Evolutionary conservation across 2,113 vertebrate genomes (phyloP), one percentile per base, ranked within the genome.

Genomic region (Osmerus eperlanus): DNA sequence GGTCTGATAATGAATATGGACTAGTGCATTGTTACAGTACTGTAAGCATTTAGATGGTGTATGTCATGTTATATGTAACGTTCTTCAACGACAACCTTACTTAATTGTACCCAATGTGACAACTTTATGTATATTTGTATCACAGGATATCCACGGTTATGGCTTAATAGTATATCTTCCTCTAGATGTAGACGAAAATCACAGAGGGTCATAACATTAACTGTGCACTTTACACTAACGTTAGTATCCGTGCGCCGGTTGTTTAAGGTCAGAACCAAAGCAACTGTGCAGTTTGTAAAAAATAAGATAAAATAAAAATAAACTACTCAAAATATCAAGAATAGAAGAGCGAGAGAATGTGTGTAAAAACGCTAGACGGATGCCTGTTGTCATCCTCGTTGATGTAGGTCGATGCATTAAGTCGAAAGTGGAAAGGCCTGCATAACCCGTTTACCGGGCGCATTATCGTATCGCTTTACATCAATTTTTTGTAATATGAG

Each of bases 381-480:
- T 86, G 85, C 78, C 69, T 74, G 65, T 64, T 79, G 78, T 87
- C 82, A 80, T 88, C 81, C 85, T 72, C 9, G 65, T 73, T 78
- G 82, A 80, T 76, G 76, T 53, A 76, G 52, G 47, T 86, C 87
- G 83, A 88, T 89, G 82, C 78, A 72, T 84, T 86, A 81, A 80
- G 79, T 76, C 56, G 56, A 87, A 81, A 92, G 85, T 83, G 80
- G 86, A 83, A 84, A 74, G 80, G 79, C 87, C 85, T 65, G 87
- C 77, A 72, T 93, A 92, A 92, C 92, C 84, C 78, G 90, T 91
- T 92, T 89, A 91, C 12, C 19, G 92, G 85, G 91, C 88, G 88
- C 87, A 90, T 92, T 90, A 84, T 84, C 83, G 91, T 91, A 92
- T 98, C 94, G 84, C 85, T 90, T 99, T 99, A 96, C 96, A 95